Evolutionary conservation across 2,113 vertebrate species (phyloP), one percentile per base, ranked within the genome.

Genomic region (Nanorana parkeri): DNA sequence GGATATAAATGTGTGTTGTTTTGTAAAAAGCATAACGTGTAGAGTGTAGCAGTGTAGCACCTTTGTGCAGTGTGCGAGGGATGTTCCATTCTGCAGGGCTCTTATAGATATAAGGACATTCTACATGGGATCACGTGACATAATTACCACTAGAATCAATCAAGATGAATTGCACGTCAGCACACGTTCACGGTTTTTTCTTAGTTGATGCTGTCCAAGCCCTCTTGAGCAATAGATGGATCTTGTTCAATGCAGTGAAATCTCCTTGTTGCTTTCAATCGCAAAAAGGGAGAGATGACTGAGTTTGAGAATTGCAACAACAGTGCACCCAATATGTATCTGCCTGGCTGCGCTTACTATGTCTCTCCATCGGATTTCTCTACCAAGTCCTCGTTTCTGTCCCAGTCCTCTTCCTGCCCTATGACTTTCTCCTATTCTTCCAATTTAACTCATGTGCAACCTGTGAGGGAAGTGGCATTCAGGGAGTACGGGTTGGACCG

Each of bases 71-170:
- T 96, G 95, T 96, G 94, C 91, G 93, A 90, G 88, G 87, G 85
- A 84, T 85, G 85, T 86, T 84, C 84, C 88, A 88, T 95, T 96
- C 93, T 92, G 94, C 95, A 95, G 94, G 94, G 92, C 94, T 94
- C 95, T 96, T 97, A 96, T 95, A 98, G 96, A 98, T 98, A 96
- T 96, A 97, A 98, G 97, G 96, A 96, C 96, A 97, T 98, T 95
- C 95, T 96, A 92, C 93, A 95, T 95, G 91, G 95, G 95, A 97
- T 98, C 98, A 99, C 98, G 97, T 99, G 98, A 99, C 97, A 95
- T 95, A 96, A 97, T 99, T 97, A 96, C 96, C 96, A 96, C 96
- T 94, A 95, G 97, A 97, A 98, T 99, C 97, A 96, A 98, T 98
- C 96, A 96, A 97, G 96, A 98, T 97, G 96, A 96, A 96, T 97